These are phyloP conservation scores for Eulithis testata DNA, from an alignment of 2,888 invertebrate genomes.

Conservation along the genomic window DNA sequence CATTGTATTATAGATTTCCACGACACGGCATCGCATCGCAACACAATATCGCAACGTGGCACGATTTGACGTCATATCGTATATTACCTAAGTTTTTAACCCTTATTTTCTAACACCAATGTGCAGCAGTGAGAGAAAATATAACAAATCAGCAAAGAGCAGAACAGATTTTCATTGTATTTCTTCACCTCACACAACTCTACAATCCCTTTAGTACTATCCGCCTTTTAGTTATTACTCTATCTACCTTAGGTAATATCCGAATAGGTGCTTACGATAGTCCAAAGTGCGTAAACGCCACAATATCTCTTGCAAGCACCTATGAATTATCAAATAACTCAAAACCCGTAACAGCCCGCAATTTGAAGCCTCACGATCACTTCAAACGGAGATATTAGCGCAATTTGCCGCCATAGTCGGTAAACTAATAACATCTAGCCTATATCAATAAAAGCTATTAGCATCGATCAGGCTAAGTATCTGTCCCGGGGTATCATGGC, in stretches of 20 bases:
- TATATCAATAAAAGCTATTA: constrained; percentile 83
- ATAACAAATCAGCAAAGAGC: no score
- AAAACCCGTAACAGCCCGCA: constrained; percentile 65
- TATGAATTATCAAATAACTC: constrained; percentile 73
- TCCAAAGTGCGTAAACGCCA: constrained; percentile 36
- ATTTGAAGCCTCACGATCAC: constrained; percentile 70
- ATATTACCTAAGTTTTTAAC: no score
- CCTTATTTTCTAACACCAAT: no score
- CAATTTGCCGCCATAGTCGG: constrained; percentile 61
- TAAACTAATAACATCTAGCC: constrained; percentile 71
- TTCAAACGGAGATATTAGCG: constrained; percentile 71
- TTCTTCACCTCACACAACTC: background rate
- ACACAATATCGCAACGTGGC: no score
- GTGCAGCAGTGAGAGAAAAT: no score
- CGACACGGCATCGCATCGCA: no score
- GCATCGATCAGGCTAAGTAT: constrained; percentile 77
- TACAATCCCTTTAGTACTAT: constrained; percentile 2
- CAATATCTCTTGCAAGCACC: constrained; percentile 37
- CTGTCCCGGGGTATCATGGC: constrained; percentile 55
- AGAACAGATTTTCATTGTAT: no score
- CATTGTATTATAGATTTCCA: no score
- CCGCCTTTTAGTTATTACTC: background rate
- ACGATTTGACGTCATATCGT: no score
- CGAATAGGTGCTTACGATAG: constrained; percentile 22
- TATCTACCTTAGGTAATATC: constrained; percentile 9